Conservation (phyloP, 2,113 vertebrate species). For the Lethenteron reissneri region DNA sequence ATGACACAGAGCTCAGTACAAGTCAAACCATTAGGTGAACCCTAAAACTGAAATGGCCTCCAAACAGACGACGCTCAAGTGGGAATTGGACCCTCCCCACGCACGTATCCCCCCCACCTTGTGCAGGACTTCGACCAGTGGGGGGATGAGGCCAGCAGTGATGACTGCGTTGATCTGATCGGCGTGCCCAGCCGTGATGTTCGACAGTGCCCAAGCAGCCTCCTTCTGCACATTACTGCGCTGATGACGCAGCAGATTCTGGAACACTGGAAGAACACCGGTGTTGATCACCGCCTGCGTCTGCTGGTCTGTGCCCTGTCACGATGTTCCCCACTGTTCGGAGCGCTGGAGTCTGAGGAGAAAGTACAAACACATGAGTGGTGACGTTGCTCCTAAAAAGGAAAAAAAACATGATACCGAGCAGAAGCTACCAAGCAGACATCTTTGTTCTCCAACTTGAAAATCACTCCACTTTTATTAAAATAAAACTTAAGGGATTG, state of each 20-base stretch:
- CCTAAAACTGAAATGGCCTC: too few relatives aligned
- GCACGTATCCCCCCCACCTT: conserved; percentile 25
- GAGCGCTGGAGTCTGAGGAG: conserved; percentile 45
- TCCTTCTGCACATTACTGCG: conserved; percentile 52
- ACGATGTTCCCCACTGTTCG: conserved; percentile 56
- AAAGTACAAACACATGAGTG: background rate
- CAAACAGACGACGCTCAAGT: background rate
- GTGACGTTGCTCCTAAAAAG: too few relatives aligned
- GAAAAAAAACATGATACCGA: too few relatives aligned
- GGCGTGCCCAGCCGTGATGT: conserved; percentile 51
- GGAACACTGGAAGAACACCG: conserved; percentile 29
- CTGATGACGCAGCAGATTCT: conserved; percentile 30
- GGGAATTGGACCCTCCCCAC: background rate
- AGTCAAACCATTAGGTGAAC: background rate
- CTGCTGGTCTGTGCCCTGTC: conserved; percentile 54
- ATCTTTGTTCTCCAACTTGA: too few relatives aligned
- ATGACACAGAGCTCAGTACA: background rate
- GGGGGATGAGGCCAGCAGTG: conserved; percentile 29
- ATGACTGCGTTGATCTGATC: conserved; percentile 62
- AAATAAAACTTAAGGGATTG: too few relatives aligned
- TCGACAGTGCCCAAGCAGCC: conserved; percentile 50
- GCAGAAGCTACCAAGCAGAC: too few relatives aligned
- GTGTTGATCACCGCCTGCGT: conserved; percentile 49
- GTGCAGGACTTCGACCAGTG: conserved; percentile 36
- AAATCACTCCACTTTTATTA: too few relatives aligned